These are phyloP conservation scores for Zaprionus tsacasi DNA, from an alignment of 1,140 invertebrate genomes.

Conservation along the genomic window DNA sequence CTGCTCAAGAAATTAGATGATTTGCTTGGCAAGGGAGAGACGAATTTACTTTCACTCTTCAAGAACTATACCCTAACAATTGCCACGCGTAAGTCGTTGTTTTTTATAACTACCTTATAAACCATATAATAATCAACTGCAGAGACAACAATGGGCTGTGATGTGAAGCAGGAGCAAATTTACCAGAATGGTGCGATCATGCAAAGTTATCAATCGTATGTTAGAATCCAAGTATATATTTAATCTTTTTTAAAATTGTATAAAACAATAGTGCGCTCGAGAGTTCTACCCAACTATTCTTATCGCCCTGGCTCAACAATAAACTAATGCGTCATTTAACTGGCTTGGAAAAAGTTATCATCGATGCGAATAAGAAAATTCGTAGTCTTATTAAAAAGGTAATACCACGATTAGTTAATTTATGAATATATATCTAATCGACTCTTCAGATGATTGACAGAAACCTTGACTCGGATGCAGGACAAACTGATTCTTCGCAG, in stretches of 20 bases:
- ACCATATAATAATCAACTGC: neutral
- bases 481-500: neutral
- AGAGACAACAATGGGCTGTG: slow-evolving; percentile 59
- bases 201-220: slow-evolving; percentile 41
- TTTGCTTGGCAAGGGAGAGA: slow-evolving; percentile 20
- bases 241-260: neutral
- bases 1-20: slow-evolving; percentile 45
- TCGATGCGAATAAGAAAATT: neutral
- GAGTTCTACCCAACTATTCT: neutral
- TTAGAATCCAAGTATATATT: neutral
- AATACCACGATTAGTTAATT: neutral
- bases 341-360: slow-evolving; percentile 1
- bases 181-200: slow-evolving; percentile 24
- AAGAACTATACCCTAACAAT: slow-evolving; percentile 50
- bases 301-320: slow-evolving; percentile 19
- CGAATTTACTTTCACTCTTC: slow-evolving; percentile 34
- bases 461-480: neutral
- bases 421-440: neutral
- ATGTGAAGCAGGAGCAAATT: slow-evolving; percentile 26
- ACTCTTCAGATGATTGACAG: slow-evolving; percentile 25
- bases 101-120: too few relatives aligned
- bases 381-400: slow-evolving; percentile 12
- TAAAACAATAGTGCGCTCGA: neutral
- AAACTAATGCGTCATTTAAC: slow-evolving; percentile 7
- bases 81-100: slow-evolving; percentile 45